phyloP scores from a whole-genome alignment of 1,140 invertebrate genomes.

The Pygmarrhopalites habei region DNA sequence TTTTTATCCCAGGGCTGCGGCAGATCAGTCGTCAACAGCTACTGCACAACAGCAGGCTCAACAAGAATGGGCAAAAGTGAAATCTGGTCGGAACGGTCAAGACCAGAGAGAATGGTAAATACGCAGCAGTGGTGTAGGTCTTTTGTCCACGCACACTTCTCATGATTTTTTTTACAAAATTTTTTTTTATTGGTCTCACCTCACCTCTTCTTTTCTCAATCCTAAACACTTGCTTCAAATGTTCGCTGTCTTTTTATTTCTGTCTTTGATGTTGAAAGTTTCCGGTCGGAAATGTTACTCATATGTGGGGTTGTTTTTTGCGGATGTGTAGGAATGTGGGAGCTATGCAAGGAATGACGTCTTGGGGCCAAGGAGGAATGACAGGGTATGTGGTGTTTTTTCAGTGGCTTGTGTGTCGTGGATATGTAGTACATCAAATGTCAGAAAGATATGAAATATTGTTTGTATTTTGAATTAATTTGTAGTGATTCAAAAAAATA shows the following conservation, averaged over 20 bases:
- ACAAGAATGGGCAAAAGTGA: conserved; percentile 24
- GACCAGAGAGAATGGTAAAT: conserved; percentile 37
- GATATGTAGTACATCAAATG: too few relatives aligned
- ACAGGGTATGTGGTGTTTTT: too few relatives aligned
- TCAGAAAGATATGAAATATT: too few relatives aligned
- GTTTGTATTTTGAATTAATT: too few relatives aligned
- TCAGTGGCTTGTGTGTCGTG: too few relatives aligned
- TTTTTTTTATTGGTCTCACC: conserved; percentile 9
- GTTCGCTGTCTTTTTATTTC: conserved; percentile 8
- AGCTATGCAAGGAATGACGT: conserved; percentile 37
- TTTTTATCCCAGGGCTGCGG: conserved; percentile 34
- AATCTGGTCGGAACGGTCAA: conserved; percentile 33
- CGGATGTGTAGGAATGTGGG: conserved; percentile 31
- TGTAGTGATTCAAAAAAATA: too few relatives aligned
- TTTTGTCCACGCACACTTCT: conserved; percentile 24
- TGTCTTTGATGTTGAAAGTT: too few relatives aligned
- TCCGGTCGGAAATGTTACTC: too few relatives aligned
- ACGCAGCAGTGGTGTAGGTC: conserved; percentile 19
- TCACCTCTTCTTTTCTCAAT: background rate
- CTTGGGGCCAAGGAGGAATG: conserved; percentile 38
- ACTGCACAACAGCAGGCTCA: conserved; percentile 23
- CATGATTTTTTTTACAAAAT: background rate
- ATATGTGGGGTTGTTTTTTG: background rate
- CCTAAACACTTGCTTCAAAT: background rate
- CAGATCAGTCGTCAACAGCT: conserved; percentile 9